These are phyloP conservation scores for Hypocryptadius cinnamomeus DNA, from an alignment of 2,113 vertebrate genomes.

Conservation along the genomic window DNA sequence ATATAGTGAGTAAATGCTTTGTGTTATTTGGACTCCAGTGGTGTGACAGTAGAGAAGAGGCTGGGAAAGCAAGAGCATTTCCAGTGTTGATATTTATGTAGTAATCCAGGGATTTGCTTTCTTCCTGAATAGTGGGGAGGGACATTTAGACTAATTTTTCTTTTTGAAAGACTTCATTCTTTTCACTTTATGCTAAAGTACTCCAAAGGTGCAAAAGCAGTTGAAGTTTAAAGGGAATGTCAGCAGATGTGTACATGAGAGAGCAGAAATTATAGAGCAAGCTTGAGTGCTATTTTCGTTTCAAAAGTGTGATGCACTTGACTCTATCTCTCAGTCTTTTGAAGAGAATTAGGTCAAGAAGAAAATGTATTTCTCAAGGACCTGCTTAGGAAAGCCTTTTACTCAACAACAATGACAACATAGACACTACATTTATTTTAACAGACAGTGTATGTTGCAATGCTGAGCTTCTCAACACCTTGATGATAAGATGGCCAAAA, in stretches of 20 bases:
- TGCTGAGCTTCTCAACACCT: neutral
- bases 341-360: constrained; percentile 4
- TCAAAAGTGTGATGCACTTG: neutral
- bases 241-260: neutral
- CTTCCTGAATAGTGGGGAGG: neutral
- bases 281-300: neutral
- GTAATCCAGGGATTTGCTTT: neutral
- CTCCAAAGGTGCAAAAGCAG: neutral
- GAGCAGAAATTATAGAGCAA: neutral
- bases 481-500: neutral
- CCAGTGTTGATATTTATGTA: neutral
- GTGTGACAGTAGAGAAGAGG: neutral
- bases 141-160: neutral
- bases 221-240: neutral
- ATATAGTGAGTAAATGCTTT: neutral
- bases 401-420: neutral
- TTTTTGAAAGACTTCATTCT: neutral
- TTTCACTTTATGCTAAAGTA: neutral
- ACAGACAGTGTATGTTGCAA: neutral
- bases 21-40: neutral
- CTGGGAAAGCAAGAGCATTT: neutral
- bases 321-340: neutral
- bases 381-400: neutral
- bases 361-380: constrained; percentile 12
- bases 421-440: neutral